Conservation (phyloP, 2,113 vertebrate genomes). For the Pygoscelis antarcticus region DNA sequence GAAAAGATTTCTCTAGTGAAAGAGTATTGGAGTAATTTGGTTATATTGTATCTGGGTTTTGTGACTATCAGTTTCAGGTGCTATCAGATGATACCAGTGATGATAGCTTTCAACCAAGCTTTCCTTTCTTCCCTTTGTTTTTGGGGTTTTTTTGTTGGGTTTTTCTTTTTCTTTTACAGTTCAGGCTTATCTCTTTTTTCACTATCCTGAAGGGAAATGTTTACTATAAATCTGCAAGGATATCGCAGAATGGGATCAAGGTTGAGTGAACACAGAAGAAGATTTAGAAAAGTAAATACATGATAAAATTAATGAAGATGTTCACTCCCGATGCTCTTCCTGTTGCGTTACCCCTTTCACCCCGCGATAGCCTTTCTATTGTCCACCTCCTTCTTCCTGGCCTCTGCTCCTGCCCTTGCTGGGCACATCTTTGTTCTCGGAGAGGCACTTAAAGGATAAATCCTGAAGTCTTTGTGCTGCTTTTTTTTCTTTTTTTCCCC, state of each 20-base stretch:
- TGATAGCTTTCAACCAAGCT: neutral
- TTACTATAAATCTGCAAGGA: slow-evolving; percentile 4
- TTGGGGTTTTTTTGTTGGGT: neutral
- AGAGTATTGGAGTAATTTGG: neutral
- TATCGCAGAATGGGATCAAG: neutral
- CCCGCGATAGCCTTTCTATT: neutral
- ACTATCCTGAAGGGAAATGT: neutral
- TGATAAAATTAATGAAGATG: slow-evolving; percentile 9
- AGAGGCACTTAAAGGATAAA: slow-evolving; percentile 68
- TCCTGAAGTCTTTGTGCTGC: slow-evolving; percentile 43
- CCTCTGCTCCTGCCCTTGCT: neutral
- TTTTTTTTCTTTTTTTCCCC: neutral
- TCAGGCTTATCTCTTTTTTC: neutral
- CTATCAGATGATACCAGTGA: neutral
- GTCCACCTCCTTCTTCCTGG: neutral
- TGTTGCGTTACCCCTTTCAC: neutral
- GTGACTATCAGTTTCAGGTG: neutral
- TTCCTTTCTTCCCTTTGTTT: neutral
- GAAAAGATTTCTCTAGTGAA: slow-evolving; percentile 13
- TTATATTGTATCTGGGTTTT: neutral
- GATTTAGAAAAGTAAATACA: slow-evolving; percentile 7
- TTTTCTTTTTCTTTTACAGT: neutral
- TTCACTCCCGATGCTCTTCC: neutral
- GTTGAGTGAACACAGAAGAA: neutral
- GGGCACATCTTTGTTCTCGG: neutral